These are phyloP conservation scores for Actinia tenebrosa DNA, from an alignment of 64 coral and sea anemone genomes.

Conservation along the genomic window DNA sequence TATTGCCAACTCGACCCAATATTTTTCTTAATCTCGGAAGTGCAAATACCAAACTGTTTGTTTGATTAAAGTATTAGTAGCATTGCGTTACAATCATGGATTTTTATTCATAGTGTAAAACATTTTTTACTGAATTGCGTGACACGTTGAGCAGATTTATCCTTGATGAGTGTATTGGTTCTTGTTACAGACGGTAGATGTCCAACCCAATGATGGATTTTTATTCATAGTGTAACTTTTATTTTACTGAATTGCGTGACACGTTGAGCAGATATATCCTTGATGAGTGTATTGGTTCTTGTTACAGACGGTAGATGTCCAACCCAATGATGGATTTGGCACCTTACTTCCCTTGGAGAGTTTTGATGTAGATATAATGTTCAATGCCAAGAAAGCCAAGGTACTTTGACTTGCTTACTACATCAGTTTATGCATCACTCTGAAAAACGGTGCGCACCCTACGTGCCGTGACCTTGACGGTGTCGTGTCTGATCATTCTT, in stretches of 20 bases:
- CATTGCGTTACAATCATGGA: no score
- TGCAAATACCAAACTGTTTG: no score
- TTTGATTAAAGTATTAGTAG: no score
- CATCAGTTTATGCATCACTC: background rate
- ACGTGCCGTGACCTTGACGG: no score
- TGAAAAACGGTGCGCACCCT: background rate
- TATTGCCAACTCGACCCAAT: no score
- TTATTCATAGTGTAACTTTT: no score
- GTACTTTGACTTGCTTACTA: background rate
- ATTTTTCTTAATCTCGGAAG: no score
- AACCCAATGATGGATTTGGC: conserved; percentile 98
- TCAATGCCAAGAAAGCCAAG: conserved; percentile 96
- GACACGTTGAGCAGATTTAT: background rate
- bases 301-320: conserved; percentile 84
- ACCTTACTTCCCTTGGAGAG: conserved; percentile 85
- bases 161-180: background rate
- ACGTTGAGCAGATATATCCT: background rate
- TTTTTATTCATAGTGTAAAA: no score
- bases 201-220: conserved; percentile 98
- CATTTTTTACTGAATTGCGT: no score
- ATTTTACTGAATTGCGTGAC: no score
- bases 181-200: conserved; percentile 75
- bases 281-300: background rate
- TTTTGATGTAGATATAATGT: conserved; percentile 93
- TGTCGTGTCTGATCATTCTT: no score